phyloP scores from a whole-genome alignment of 2,888 invertebrate genomes.

The Cerceris rybyensis region DNA sequence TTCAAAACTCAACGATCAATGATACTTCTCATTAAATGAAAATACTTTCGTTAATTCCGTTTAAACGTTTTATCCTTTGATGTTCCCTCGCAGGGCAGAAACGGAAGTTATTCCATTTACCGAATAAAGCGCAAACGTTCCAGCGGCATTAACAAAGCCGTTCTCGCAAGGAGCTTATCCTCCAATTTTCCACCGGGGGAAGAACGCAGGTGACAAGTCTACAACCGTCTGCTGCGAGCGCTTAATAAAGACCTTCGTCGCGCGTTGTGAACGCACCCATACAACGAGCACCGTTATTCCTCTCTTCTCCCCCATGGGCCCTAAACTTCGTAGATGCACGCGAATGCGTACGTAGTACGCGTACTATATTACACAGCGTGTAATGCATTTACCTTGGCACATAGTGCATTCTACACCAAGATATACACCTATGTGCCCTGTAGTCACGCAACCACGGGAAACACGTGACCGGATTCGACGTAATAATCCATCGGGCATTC shows the following conservation, averaged over 20 bases:
- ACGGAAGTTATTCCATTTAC: not conserved
- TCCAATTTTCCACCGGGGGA: not conserved
- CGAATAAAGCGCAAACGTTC: not conserved
- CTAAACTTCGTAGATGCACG: slow-evolving; percentile 40
- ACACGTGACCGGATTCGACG: slow-evolving; percentile 45
- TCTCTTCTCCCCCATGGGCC: slow-evolving; percentile 9
- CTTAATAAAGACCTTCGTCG: slow-evolving; percentile 30
- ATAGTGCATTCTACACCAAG: slow-evolving; percentile 24
- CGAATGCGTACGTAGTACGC: slow-evolving; percentile 43
- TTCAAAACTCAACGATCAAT: too few species aligned
- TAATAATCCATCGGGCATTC: slow-evolving; percentile 12
- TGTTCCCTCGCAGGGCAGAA: not conserved
- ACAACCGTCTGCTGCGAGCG: slow-evolving; percentile 5
- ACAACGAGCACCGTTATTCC: slow-evolving; percentile 67
- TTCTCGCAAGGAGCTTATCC: not conserved
- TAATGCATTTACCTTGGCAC: slow-evolving; percentile 53
- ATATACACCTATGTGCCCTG: slow-evolving; percentile 34
- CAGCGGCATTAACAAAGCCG: not conserved
- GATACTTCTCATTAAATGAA: too few species aligned
- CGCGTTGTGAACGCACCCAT: slow-evolving; percentile 47
- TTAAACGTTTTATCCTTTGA: not conserved
- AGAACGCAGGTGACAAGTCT: not conserved
- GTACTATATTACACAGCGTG: slow-evolving; percentile 27
- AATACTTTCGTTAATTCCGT: not conserved
- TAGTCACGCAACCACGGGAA: slow-evolving; percentile 42